phyloP scores from a whole-genome alignment of 2,797 vertebrate species.

The Falco rusticolus region DNA sequence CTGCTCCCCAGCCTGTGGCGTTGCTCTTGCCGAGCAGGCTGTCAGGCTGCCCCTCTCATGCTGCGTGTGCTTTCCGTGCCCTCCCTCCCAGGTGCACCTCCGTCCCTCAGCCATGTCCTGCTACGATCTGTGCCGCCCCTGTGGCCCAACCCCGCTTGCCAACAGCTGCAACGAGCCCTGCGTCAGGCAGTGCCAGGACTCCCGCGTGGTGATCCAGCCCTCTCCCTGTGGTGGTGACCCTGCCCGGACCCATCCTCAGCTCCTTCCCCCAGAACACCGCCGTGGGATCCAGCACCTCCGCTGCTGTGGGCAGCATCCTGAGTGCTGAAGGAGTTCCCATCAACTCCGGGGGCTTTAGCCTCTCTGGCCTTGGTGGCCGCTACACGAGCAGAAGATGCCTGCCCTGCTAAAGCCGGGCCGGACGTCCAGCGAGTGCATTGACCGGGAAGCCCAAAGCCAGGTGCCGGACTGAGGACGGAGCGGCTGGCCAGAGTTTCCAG shows the following conservation, averaged over 20 bases:
- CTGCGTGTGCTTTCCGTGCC: not conserved
- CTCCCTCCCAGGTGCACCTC: not conserved
- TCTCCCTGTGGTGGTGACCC: too few species aligned
- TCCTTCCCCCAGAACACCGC: too few species aligned
- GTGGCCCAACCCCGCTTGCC: conserved; percentile 24
- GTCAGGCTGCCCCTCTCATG: not conserved
- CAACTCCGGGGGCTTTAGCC: not conserved
- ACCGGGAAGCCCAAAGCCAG: not conserved
- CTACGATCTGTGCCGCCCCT: conserved; percentile 48
- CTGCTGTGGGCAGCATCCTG: not conserved
- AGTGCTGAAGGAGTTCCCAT: not conserved
- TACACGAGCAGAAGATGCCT: not conserved
- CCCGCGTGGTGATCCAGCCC: not conserved
- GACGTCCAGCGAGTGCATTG: not conserved
- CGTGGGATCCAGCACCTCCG: too few species aligned
- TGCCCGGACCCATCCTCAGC: too few species aligned
- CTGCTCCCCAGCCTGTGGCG: rapidly evolving
- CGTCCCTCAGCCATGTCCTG: conserved; percentile 8
- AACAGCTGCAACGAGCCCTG: conserved; percentile 61
- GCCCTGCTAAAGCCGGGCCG: not conserved
- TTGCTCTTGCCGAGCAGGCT: not conserved
- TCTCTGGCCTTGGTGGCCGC: not conserved
- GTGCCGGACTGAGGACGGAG: not conserved
- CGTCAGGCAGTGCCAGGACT: too few species aligned
- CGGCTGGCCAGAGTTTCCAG: not conserved